Conservation (phyloP, 2,113 vertebrate species). For the Macaca fascicularis region T2T-MFA8v1.1 NC_088376.1:104525001-104525500, state of each 20-base stretch:
- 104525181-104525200: neutral
- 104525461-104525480: neutral
- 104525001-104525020: neutral
- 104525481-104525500: neutral
- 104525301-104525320: neutral
- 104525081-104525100: neutral
- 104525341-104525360: neutral
- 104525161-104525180: neutral
- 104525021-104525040: neutral
- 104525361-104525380: neutral
- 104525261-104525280: neutral
- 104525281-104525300: neutral
- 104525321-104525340: neutral
- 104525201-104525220: neutral
- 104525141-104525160: neutral
- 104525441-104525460: neutral
- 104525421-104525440: neutral
- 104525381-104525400: neutral
- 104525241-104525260: neutral
- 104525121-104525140: neutral
- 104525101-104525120: neutral
- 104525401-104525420: neutral
- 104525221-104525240: neutral
- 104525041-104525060: neutral
- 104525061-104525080: neutral